Evolutionary conservation across 2,797 vertebrate species (phyloP).

Genomic region (Cyclopterus lumpus): DNA sequence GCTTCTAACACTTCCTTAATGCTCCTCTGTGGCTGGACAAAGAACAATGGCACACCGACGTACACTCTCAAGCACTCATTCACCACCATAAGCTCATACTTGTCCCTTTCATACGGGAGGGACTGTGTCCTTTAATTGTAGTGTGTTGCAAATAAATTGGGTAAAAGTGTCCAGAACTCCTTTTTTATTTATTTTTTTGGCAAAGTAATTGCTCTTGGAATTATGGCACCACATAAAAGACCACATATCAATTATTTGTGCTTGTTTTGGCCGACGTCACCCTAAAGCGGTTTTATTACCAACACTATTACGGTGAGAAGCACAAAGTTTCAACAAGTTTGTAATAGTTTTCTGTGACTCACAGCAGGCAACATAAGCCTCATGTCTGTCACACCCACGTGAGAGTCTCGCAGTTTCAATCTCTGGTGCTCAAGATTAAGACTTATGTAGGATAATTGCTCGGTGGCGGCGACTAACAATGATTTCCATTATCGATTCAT

Average conservation of each 20-base stretch:
- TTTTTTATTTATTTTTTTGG: not conserved
- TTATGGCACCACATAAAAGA: not conserved
- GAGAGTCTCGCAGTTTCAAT: slow-evolving; percentile 12
- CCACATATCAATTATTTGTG: slow-evolving; percentile 4
- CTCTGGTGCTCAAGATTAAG: slow-evolving; percentile 19
- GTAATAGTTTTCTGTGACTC: slow-evolving; percentile 57
- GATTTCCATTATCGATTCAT: not conserved
- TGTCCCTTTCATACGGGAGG: slow-evolving; percentile 52
- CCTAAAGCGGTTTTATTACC: slow-evolving; percentile 34
- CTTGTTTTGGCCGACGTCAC: slow-evolving; percentile 25
- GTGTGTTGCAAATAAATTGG: slow-evolving; percentile 9
- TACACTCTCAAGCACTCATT: slow-evolving; percentile 66
- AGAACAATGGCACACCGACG: slow-evolving; percentile 77
- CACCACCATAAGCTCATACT: slow-evolving; percentile 64
- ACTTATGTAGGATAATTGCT: slow-evolving; percentile 6
- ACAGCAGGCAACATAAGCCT: slow-evolving; percentile 37
- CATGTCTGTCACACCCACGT: slow-evolving; percentile 42
- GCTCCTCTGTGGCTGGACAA: slow-evolving; percentile 78
- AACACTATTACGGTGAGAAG: slow-evolving; percentile 30
- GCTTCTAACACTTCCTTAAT: slow-evolving; percentile 82
- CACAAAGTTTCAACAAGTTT: slow-evolving; percentile 41
- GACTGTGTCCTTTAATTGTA: slow-evolving; percentile 36
- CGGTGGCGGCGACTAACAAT: not conserved
- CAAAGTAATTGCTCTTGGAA: slow-evolving; percentile 27
- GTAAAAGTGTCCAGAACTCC: slow-evolving; percentile 31